Percentiles rank a stretch among this genome's conserved stretches.
Evolutionary conservation across 1,140 invertebrate species (phyloP).

Genomic region (Apocrypta bakeri): DNA sequence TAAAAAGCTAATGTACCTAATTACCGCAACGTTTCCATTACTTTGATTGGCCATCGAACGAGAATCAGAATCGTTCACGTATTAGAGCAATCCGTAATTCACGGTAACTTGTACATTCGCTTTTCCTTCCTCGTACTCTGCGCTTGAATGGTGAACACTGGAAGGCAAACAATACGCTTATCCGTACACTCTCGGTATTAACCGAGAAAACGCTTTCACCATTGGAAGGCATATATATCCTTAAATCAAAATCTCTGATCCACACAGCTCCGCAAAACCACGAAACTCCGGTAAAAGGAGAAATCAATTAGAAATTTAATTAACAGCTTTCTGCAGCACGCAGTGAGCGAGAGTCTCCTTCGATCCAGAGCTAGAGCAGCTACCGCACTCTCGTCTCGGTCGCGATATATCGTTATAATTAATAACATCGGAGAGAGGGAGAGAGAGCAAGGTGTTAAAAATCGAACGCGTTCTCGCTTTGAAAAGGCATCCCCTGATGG

Average conservation of each 20-base stretch:
- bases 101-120: neutral
- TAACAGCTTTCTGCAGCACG: neutral
- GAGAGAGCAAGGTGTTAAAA: neutral
- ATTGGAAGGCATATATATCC: neutral
- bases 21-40: too few species aligned
- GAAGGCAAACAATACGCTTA: neutral
- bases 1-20: too few species aligned
- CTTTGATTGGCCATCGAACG: neutral
- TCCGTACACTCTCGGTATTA: neutral
- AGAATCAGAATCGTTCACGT: neutral
- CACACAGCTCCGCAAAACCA: neutral
- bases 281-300: neutral
- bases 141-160: neutral
- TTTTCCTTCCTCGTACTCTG: neutral
- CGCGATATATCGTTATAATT: conserved; percentile 16
- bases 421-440: conserved; percentile 4
- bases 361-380: neutral
- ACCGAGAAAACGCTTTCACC: too few species aligned
- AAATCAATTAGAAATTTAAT: conserved; percentile 24
- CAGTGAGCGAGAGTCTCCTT: neutral
- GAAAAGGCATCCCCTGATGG: conserved; percentile 15
- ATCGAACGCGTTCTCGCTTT: neutral
- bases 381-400: neutral
- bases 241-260: neutral
- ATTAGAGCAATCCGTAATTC: neutral